Base-by-base conservation (phyloP, 1,140 invertebrate genomes). In the Cherax destructor region DNA sequence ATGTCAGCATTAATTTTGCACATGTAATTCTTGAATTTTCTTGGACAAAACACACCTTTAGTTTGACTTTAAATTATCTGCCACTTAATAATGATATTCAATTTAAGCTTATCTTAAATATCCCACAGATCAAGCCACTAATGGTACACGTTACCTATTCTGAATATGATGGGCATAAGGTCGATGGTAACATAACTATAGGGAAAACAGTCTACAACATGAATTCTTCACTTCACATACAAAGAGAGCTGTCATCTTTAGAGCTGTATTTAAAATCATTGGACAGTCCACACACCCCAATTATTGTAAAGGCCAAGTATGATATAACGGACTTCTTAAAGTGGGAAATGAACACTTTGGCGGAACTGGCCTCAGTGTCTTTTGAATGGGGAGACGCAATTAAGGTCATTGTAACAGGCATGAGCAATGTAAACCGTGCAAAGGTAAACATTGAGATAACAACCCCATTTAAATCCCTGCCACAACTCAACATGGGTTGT, bases 391-490 rank as follows among this genome's bases (percentile, higher is more conserved):
- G 79, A 72, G 87, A 72, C 5, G 47, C 47, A 41, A n/a, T 89
- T 9, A 61, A 83, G 0, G 13, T 89, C 18, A 18, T 18, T 21
- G 87, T 89, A 13, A 83, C 47, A 59, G 87, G 87, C 18, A 89
- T 89, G 87, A 59, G 30, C 1, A 83, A 52, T 13, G 41, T 50
- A 11, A 59, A 83, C 41, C 87, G 52, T 7, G 61, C 69, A 13
- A 89, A 83, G 69, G 52, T 89, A 13, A 83, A 72, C 30, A n/a
- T 89, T 59, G 87, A 83, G 52, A 16, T 83, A 49, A 3, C 81
- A 56, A 89, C 87, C 47, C 87, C 87, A 30, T 76, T 91, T 21
- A 91, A 69, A 72, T 52, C 30, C 47, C 81, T 91, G 61, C 89
- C 89, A 11, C 56, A 59, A 16, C 83, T 91, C 13, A 41, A 21